Percentiles rank a stretch among this genome's conserved stretches.
These are phyloP conservation scores for Brachystomella parvula DNA, from an alignment of 1,140 invertebrate species.

Conservation along the genomic window DNA sequence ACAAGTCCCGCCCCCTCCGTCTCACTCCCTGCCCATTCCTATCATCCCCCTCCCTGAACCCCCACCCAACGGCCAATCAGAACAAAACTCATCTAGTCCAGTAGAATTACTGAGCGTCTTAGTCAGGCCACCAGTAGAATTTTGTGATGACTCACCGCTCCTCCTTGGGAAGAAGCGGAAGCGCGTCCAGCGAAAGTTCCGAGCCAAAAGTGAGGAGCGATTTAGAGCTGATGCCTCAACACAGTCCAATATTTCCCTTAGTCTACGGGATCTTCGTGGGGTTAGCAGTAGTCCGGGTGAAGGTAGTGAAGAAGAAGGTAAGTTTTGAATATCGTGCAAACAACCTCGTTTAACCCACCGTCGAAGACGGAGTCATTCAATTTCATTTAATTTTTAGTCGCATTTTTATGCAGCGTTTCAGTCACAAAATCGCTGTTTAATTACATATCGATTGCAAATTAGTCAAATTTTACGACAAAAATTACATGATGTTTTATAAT, in stretches of 20 bases:
- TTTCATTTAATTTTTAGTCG: too few relatives aligned
- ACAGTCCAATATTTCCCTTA: constrained; percentile 50
- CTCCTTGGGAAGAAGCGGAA: constrained; percentile 7
- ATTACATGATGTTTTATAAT: too few relatives aligned
- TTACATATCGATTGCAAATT: too few relatives aligned
- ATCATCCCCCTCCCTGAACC: not conserved
- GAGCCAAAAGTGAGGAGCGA: constrained; percentile 15
- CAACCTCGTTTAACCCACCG: too few relatives aligned
- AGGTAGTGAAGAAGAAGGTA: not conserved
- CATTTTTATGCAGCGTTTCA: too few relatives aligned
- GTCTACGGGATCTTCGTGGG: constrained; percentile 28
- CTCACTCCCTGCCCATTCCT: not conserved
- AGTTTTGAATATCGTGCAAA: too few relatives aligned
- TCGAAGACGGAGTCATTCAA: too few relatives aligned
- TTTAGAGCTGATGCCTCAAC: constrained; percentile 47
- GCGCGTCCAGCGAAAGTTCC: constrained; percentile 1
- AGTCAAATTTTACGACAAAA: too few relatives aligned
- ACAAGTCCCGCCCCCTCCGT: not conserved
- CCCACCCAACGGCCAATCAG: not conserved
- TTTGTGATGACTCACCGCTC: constrained; percentile 24
- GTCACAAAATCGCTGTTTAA: too few relatives aligned
- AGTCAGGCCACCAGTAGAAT: constrained; percentile 16
- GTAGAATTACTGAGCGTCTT: not conserved
- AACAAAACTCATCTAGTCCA: not conserved
- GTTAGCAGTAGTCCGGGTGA: constrained; percentile 4